Base-by-base conservation (phyloP, 2,888 invertebrate genomes). In the Drosophila maculinotata region DNA sequence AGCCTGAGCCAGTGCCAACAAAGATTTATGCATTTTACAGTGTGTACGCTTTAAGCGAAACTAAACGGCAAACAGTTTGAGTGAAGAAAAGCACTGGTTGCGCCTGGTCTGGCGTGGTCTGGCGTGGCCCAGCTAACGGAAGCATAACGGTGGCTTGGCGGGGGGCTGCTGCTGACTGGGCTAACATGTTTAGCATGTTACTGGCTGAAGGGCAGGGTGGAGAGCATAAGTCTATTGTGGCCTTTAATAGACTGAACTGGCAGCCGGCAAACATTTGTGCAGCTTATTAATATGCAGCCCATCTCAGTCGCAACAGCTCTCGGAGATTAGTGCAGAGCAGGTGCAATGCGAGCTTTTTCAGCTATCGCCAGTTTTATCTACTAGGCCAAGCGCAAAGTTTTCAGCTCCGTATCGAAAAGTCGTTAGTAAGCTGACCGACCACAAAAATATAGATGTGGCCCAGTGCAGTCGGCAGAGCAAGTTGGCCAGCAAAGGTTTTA, bases 401-500 rank as follows among this genome's bases (percentile, higher is more conserved):
- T 62, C 30, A 62, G 69, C 60, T 69, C 35, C 70, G 68, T 80
- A 86, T 86, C 78, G 80, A 77, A 83, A 80, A 86, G 78, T 80
- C 81, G 78, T 70, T 86, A 80, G 86, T 83, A 80, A 86, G 87
- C 86, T 83, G 80, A 83, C 80, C 79, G 80, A 83, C 80, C 79
- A 58, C 83, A 82, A 59, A 69, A 65, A 54, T 54, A 70, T 53
- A 70, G 57, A 71, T 64, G 49, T 63, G 54, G 62, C 12, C 52
- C 26, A 52, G 14, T 38, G 65, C 30, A 58, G 30, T 3, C 1
- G 28, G 8, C 17, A 53, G 68, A 54, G 47, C 33, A 45, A 53
- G 52, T 63, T 66, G 44, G 6, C 52, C 42, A 49, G 49, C 38
- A 38, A 56, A 42, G 58, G 44, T 64, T 60, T 81, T 74, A 60